phyloP scores from a whole-genome alignment of 2,113 vertebrate genomes.

The Etia nguti region DNA sequence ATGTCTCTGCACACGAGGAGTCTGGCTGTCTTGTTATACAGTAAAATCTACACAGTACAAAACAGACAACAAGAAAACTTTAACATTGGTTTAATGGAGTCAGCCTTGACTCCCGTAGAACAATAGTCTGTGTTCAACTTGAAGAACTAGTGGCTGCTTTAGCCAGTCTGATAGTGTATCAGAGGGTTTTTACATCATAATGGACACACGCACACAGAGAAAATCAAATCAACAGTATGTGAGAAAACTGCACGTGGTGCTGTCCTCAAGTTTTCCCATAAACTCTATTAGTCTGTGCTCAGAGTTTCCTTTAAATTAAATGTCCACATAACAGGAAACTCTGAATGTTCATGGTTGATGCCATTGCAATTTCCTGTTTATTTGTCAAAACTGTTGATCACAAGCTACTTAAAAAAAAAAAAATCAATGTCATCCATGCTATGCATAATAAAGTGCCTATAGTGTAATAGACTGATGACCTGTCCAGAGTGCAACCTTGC shows the following conservation, averaged over 20 bases:
- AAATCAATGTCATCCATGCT: not conserved
- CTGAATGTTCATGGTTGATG: not conserved
- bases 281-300: not conserved
- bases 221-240: not conserved
- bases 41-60: not conserved
- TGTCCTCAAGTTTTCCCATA: not conserved
- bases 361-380: not conserved
- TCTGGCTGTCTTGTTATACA: not conserved
- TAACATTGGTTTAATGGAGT: not conserved
- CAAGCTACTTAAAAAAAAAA: not conserved
- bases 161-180: not conserved
- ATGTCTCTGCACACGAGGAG: not conserved
- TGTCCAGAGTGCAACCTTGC: not conserved
- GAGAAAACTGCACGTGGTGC: not conserved
- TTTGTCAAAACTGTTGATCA: not conserved
- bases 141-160: not conserved
- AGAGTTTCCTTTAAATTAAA: not conserved
- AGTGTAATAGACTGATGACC: not conserved
- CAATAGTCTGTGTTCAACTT: not conserved
- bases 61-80: not conserved
- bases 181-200: not conserved
- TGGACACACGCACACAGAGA: not conserved
- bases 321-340: not conserved
- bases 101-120: not conserved
- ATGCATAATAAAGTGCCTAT: not conserved